phyloP scores from a whole-genome alignment of 2,888 invertebrate species.

The Cabera pusaria region DNA sequence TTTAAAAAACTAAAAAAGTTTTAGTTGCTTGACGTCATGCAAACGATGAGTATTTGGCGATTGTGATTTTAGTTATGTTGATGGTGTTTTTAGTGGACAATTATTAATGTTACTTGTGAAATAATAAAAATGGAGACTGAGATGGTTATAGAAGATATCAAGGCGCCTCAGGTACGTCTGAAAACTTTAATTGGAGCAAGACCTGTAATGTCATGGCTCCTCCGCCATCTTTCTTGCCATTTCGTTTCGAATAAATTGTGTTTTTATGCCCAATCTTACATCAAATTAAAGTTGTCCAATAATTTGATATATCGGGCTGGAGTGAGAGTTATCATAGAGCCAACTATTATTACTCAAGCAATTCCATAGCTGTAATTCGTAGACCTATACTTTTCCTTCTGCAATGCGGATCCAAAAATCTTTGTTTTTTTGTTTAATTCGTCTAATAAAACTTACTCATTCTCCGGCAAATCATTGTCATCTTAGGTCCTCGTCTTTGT shows the following conservation, averaged over 20 bases:
- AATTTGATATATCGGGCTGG: too few relatives aligned
- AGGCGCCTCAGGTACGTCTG: constrained; percentile 70
- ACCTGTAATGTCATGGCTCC: constrained; percentile 66
- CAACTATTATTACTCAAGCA: too few relatives aligned
- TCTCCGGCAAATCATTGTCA: constrained; percentile 3
- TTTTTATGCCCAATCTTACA: constrained; percentile 42
- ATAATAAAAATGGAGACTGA: constrained; percentile 96
- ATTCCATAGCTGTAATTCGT: too few relatives aligned
- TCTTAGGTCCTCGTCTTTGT: too few relatives aligned
- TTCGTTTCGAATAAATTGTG: constrained; percentile 54
- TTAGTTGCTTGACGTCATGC: constrained; percentile 74
- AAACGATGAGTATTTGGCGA: constrained; percentile 68
- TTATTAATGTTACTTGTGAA: constrained; percentile 79
- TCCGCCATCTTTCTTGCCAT: constrained; percentile 75
- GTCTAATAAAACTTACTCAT: constrained; percentile 12
- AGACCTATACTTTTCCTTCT: constrained; percentile 34
- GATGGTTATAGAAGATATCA: constrained; percentile 91
- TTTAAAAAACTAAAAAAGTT: constrained; percentile 48
- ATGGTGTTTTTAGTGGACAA: constrained; percentile 66
- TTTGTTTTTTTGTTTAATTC: constrained; percentile 9
- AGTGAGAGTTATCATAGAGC: too few relatives aligned
- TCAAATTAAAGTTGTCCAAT: constrained; percentile 18
- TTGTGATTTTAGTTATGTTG: constrained; percentile 63
- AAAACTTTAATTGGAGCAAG: constrained; percentile 65
- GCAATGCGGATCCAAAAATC: constrained; percentile 55